These are phyloP conservation scores for Fregata magnificens DNA, from an alignment of 2,113 vertebrate species.

Conservation along the genomic window DNA sequence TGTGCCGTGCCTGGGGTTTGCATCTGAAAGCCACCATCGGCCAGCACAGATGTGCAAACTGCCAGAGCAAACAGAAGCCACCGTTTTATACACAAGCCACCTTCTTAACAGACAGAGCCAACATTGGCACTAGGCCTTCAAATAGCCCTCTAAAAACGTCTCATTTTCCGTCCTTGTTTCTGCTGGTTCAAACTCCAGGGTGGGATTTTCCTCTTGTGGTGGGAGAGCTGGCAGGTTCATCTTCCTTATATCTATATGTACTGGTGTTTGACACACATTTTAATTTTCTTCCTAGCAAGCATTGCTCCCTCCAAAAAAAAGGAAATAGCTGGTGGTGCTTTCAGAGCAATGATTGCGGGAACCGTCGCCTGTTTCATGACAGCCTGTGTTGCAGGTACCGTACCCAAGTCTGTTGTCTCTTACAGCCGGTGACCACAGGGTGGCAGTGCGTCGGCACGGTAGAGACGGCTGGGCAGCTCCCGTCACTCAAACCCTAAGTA, in stretches of 20 bases:
- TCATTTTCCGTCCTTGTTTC: not conserved
- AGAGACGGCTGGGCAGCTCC: accelerated
- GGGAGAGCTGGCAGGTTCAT: not conserved
- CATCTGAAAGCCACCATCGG: accelerated
- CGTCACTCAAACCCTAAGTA: accelerated
- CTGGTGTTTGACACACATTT: not conserved
- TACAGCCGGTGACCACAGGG: not conserved
- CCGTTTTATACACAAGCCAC: not conserved
- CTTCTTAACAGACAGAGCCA: not conserved
- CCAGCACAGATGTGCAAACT: not conserved
- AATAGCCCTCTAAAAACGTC: not conserved
- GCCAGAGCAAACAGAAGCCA: not conserved
- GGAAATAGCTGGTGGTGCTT: conserved; percentile 76
- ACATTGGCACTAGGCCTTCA: not conserved
- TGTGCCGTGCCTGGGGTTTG: accelerated
- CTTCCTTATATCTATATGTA: not conserved
- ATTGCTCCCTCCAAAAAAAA: conserved; percentile 79
- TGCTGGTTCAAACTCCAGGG: not conserved
- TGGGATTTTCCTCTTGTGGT: not conserved
- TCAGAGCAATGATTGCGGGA: conserved; percentile 83
- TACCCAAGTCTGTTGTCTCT: not conserved
- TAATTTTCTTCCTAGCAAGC: conserved; percentile 65
- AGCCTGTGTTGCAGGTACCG: conserved; percentile 85
- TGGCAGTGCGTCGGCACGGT: not conserved
- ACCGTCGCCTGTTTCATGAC: conserved; percentile 85